Conservation (phyloP, 2,113 vertebrate genomes). For the Cavia porcellus region DNA sequence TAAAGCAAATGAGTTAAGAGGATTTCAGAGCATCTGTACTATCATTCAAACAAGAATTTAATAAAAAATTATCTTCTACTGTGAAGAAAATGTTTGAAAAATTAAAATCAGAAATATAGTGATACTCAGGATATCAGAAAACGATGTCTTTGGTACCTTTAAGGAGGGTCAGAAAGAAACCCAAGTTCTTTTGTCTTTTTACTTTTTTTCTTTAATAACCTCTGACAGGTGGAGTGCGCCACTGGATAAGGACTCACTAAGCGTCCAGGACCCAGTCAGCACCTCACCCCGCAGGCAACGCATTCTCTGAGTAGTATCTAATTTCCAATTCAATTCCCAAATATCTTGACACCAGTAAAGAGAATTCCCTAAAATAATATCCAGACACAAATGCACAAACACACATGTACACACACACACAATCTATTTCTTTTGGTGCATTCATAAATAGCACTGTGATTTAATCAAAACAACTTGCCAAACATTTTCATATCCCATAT, state of each 20-base stretch:
- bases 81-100: constrained; percentile 2
- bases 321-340: constrained; percentile 66
- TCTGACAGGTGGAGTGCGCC: background rate
- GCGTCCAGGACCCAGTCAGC: background rate
- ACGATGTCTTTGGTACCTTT: background rate
- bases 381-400: background rate
- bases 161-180: background rate
- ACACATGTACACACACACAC: background rate
- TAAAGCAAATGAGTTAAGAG: constrained; percentile 52
- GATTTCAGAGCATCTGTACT: background rate
- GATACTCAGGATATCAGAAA: background rate
- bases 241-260: constrained; percentile 14
- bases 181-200: background rate
- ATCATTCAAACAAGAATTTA: constrained; percentile 39
- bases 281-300: background rate
- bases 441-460: constrained; percentile 41
- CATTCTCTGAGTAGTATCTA: constrained; percentile 1
- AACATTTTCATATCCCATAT: constrained; percentile 43
- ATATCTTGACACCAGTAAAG: constrained; percentile 15
- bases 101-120: constrained; percentile 38
- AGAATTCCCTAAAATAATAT: constrained; percentile 57
- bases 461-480: constrained; percentile 25
- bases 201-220: background rate
- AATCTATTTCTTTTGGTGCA: background rate
- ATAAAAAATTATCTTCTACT: constrained; percentile 9